Conservation (phyloP, 53 echinoderm and acorn worm genomes). For the Paelopatides confundens region DNA sequence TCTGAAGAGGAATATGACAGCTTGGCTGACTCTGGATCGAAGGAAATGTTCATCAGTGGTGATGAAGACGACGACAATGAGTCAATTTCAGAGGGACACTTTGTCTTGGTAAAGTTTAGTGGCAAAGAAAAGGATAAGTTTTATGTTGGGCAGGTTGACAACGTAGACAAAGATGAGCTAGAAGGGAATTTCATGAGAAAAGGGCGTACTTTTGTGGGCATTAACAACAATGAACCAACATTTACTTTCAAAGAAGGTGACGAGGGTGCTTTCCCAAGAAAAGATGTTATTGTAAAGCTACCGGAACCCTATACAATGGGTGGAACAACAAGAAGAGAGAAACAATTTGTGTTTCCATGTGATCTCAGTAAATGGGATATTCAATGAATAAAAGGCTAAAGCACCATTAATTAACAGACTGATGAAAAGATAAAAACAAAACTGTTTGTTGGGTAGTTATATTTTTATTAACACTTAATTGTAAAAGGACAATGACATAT, state of each 20-base stretch:
- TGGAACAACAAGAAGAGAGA: slow-evolving; percentile 20
- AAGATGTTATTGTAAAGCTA: slow-evolving; percentile 27
- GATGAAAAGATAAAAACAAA: slow-evolving; percentile 29
- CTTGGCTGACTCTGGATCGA: neutral
- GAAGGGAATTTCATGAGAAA: slow-evolving; percentile 38
- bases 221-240: slow-evolving; percentile 25
- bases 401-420: neutral
- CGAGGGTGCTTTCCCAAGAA: slow-evolving; percentile 10
- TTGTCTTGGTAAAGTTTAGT: slow-evolving; percentile 33
- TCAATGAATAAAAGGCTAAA: slow-evolving; percentile 22
- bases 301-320: slow-evolving; percentile 6
- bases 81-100: slow-evolving; percentile 41
- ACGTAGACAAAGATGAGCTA: slow-evolving; percentile 31
- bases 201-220: slow-evolving; percentile 11
- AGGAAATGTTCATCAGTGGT: slow-evolving; percentile 20
- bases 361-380: slow-evolving; percentile 11
- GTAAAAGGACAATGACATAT: neutral
- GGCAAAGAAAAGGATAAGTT: slow-evolving; percentile 18
- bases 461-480: neutral
- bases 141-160: slow-evolving; percentile 45
- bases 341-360: slow-evolving; percentile 12
- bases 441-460: neutral
- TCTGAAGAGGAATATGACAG: neutral
- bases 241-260: slow-evolving; percentile 45
- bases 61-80: slow-evolving; percentile 18